Percentiles rank a stretch among this genome's conserved stretches.
Evolutionary conservation across 2,113 vertebrate genomes (phyloP).

Genomic region (Loxodonta africana): DNA sequence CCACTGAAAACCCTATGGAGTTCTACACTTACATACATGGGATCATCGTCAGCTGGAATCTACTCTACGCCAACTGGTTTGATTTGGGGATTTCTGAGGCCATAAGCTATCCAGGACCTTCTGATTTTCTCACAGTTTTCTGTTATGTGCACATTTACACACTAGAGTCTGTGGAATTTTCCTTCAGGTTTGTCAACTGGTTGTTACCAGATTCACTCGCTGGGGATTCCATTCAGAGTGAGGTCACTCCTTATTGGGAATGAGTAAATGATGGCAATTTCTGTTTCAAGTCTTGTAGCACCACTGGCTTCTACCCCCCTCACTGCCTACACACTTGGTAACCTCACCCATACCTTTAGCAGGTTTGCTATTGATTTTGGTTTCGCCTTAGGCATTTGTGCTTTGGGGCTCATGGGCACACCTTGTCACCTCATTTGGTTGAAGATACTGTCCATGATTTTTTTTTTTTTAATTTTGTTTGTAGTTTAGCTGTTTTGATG

Average conservation of each 20-base stretch:
- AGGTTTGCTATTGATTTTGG: background rate
- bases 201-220: background rate
- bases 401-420: background rate
- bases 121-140: background rate
- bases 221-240: background rate
- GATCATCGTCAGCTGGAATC: no score
- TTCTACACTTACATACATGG: no score
- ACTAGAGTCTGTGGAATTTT: background rate
- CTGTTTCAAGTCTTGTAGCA: background rate
- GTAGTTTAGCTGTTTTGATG: background rate
- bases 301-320: background rate
- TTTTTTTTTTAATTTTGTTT: background rate
- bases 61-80: no score
- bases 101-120: background rate
- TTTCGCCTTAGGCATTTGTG: background rate
- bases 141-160: background rate
- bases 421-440: slow-evolving; percentile 19
- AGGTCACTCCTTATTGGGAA: background rate
- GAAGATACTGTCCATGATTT: background rate
- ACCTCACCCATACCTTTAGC: rapidly evolving
- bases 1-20: no score
- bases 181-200: background rate
- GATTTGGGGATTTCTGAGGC: background rate
- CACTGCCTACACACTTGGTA: background rate
- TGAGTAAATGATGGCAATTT: background rate